phyloP scores from a whole-genome alignment of 2,797 vertebrate genomes.

The Tauraco hartlaubi region DNA sequence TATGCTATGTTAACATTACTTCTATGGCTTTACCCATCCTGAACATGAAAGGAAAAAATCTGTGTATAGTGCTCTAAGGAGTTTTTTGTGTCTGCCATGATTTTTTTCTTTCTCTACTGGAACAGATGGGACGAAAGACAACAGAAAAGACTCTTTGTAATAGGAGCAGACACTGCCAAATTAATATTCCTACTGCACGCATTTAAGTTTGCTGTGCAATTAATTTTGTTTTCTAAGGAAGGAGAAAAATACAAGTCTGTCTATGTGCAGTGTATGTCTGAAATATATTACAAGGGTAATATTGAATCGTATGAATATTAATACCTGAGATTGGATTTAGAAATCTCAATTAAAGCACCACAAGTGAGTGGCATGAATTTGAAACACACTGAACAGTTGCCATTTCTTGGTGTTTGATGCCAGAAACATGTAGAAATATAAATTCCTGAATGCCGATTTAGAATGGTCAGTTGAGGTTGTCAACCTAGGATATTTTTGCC shows the following conservation, averaged over 20 bases:
- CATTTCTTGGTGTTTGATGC: neutral
- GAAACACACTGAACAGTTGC: neutral
- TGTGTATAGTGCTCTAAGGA: neutral
- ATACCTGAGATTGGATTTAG: neutral
- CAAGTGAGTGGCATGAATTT: neutral
- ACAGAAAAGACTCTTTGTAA: neutral
- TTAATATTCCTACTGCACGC: neutral
- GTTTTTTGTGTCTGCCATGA: neutral
- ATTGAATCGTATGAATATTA: neutral
- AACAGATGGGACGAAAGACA: slow-evolving; percentile 48
- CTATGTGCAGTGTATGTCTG: neutral
- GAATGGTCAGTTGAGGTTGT: neutral
- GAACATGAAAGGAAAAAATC: neutral
- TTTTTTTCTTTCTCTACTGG: slow-evolving; percentile 32
- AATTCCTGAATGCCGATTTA: neutral
- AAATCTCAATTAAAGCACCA: slow-evolving; percentile 6
- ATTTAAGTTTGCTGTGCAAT: slow-evolving; percentile 5
- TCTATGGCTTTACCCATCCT: neutral
- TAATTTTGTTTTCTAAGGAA: slow-evolving; percentile 2
- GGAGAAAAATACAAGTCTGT: neutral
- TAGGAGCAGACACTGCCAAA: neutral
- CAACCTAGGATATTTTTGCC: neutral
- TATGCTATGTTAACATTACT: neutral
- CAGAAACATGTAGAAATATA: neutral
- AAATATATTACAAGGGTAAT: neutral